Conservation (phyloP, 2,113 vertebrate species). For the Vimba vimba region DNA sequence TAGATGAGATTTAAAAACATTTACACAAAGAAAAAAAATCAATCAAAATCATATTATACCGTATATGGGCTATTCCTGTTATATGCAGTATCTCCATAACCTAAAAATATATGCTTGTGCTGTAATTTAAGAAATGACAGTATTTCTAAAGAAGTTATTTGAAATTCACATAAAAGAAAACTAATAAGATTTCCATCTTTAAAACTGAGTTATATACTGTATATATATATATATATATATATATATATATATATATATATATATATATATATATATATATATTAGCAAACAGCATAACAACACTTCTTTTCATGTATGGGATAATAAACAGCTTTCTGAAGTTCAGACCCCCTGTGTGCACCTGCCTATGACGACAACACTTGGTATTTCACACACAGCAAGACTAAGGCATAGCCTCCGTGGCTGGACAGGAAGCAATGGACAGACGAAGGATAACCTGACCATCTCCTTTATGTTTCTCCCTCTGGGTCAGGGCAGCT, state of each 20-base stretch:
- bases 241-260: too few relatives aligned
- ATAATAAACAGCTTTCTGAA: not conserved
- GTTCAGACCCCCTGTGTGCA: not conserved
- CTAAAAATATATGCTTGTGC: not conserved
- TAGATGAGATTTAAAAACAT: not conserved
- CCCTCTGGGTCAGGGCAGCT: slow-evolving; percentile 47
- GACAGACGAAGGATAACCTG: slow-evolving; percentile 53
- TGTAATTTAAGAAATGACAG: not conserved
- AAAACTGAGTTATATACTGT: too few relatives aligned
- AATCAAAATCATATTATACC: not conserved
- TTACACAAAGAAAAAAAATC: not conserved
- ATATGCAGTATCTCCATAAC: not conserved
- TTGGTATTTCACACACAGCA: slow-evolving; percentile 3
- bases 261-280: too few relatives aligned
- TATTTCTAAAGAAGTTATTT: not conserved
- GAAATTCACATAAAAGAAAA: too few relatives aligned
- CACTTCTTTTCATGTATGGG: too few relatives aligned
- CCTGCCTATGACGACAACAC: not conserved
- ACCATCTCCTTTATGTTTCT: slow-evolving; percentile 13
- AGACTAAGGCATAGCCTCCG: not conserved
- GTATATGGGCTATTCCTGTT: not conserved
- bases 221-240: too few relatives aligned
- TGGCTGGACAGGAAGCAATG: slow-evolving; percentile 22
- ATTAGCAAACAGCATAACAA: not conserved
- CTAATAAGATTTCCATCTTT: too few relatives aligned